These are phyloP conservation scores for Hipposideros larvatus DNA, from an alignment of 2,797 vertebrate genomes.

Conservation along the genomic window DNA sequence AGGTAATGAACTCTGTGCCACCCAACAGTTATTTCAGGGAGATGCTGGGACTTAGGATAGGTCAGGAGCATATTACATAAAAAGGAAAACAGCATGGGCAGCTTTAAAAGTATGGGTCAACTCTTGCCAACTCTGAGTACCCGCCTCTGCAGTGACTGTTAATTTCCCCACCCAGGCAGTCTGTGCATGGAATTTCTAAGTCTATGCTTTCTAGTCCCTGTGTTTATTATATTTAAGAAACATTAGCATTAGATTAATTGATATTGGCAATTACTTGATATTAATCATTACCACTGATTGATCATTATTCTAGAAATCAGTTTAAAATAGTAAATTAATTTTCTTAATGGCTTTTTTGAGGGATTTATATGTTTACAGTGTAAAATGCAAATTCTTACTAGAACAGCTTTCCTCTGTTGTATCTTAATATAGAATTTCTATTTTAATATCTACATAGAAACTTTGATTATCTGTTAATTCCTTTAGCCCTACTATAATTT, in stretches of 20 bases:
- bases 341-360: neutral
- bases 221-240: slow-evolving; percentile 1
- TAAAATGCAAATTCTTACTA: neutral
- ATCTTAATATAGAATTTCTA: neutral
- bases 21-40: neutral
- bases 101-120: neutral
- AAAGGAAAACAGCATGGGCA: neutral
- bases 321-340: slow-evolving; percentile 14
- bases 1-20: neutral
- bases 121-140: neutral
- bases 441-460: neutral
- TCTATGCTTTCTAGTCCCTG: neutral
- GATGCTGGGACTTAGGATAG: neutral
- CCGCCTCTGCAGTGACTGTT: neutral
- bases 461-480: neutral
- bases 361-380: neutral
- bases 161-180: neutral
- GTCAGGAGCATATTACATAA: neutral
- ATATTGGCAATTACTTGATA: neutral
- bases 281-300: neutral
- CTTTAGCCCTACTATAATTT: neutral
- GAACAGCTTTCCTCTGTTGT: neutral
- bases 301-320: slow-evolving; percentile 17
- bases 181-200: neutral
- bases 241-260: neutral